Conservation (phyloP, 2,113 vertebrate genomes). For the Xyliphius kryptos region DNA sequence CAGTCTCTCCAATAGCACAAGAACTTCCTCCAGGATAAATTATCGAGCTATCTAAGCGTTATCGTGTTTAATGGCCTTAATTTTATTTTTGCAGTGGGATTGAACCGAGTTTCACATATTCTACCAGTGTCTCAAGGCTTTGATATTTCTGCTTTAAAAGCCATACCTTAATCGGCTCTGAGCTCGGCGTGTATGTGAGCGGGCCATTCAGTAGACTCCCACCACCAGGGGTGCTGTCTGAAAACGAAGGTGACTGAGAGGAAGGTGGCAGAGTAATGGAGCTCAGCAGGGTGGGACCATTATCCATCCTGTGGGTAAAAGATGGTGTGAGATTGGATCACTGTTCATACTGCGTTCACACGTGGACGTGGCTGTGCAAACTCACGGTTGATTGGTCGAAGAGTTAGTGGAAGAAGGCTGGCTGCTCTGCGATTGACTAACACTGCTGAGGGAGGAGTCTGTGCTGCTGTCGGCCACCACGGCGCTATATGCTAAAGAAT, state of each 20-base stretch:
- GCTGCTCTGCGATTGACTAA: conserved; percentile 75
- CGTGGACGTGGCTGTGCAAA: conserved; percentile 11
- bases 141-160: no score
- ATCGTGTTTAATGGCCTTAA: no score
- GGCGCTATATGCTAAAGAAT: conserved; percentile 77
- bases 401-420: conserved; percentile 75
- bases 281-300: conserved; percentile 76
- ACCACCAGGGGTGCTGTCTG: conserved; percentile 75
- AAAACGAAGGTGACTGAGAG: conserved; percentile 82
- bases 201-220: conserved; percentile 80
- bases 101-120: no score
- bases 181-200: conserved; percentile 72
- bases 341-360: no score
- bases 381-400: conserved; percentile 76
- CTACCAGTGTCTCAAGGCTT: no score
- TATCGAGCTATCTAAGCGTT: no score
- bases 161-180: conserved; percentile 77
- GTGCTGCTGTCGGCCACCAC: conserved; percentile 82
- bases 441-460: conserved; percentile 73
- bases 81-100: no score
- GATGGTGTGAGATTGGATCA: neutral
- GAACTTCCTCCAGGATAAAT: no score
- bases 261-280: conserved; percentile 81
- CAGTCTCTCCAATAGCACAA: no score
- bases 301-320: conserved; percentile 70